Evolutionary conservation across 2,888 invertebrate genomes (phyloP), one percentile per base, ranked within the genome.

Genomic region (Pasiphila rectangulata): DNA sequence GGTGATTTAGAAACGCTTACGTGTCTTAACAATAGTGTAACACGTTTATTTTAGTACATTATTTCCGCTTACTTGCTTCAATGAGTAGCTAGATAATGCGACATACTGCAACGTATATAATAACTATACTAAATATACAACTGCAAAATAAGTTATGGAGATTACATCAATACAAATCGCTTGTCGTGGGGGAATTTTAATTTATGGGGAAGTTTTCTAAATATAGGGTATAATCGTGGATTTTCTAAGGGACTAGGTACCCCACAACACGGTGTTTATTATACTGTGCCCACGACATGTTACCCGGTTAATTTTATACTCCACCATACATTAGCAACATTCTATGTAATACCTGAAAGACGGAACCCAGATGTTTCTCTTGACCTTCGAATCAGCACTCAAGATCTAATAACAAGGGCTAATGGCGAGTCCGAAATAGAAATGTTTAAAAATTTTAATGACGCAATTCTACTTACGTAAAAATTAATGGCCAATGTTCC

Each of bases 321-420:
- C n/a, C 2, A 9, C n/a, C 16, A 21, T 15, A 29, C 15, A 37
- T 50, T 30, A 47, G 46, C 50, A 46, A 50, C 32, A 53, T 44
- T 37, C 39, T 32, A 38, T 46, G 39, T 21, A 40, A 19, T 32
- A 25, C 17, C 48, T 49, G 46, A 32, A 48, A 37, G 42, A 49
- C 43, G 6, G 29, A 40, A 41, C 17, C 46, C 56, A 58, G 54
- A 58, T 45, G 54, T 10, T 40, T 23, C 56, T 51, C 53, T 54
- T 54, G 54, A 54, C 51, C 54, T 56, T 44, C 39, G 19, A 38
- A 39, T 51, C 49, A 39, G 17, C 39, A 19, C 32, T 16, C 23
- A 9, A 30, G 17, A 44, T n/a, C 32, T 54, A 58, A 58, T 54
- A 53, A 56, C 56, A 48, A 50, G 49, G 49, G 39, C 47, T 53